Percentiles rank a stretch among this genome's conserved stretches.
phyloP scores from a whole-genome alignment of 2,797 vertebrate genomes.

The Cossypha caffra region DNA sequence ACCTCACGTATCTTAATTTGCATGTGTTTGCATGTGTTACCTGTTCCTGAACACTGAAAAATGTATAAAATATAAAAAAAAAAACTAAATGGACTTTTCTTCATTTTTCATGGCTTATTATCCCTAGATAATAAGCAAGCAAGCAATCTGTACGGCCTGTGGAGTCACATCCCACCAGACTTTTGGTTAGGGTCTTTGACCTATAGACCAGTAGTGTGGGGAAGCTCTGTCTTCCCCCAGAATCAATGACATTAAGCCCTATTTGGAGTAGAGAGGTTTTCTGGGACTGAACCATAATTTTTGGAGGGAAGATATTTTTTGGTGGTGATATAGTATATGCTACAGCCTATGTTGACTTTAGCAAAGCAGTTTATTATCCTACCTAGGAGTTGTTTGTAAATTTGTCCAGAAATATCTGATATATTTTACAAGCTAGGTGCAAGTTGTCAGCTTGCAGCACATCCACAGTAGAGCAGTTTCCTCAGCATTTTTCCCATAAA shows the following conservation, averaged over 20 bases:
- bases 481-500: not conserved
- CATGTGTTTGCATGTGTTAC: not conserved
- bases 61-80: not conserved
- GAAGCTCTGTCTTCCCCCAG: not conserved
- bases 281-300: not conserved
- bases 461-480: not conserved
- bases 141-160: not conserved
- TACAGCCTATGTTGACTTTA: slow-evolving; percentile 1
- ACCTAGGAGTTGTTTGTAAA: slow-evolving; percentile 31
- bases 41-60: not conserved
- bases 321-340: not conserved
- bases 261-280: not conserved
- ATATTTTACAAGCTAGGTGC: not conserved
- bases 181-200: not conserved
- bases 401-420: slow-evolving; percentile 10
- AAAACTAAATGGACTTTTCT: not conserved
- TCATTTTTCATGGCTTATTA: not conserved
- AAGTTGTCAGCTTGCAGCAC: not conserved
- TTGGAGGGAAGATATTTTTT: not conserved
- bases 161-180: not conserved
- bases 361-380: not conserved
- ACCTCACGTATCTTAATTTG: rapidly evolving
- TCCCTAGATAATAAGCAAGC: not conserved
- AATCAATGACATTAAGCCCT: not conserved
- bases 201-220: rapidly evolving